Evolutionary conservation across 1,140 invertebrate genomes (phyloP).

Genomic region (Drosophila pruinosa): DNA sequence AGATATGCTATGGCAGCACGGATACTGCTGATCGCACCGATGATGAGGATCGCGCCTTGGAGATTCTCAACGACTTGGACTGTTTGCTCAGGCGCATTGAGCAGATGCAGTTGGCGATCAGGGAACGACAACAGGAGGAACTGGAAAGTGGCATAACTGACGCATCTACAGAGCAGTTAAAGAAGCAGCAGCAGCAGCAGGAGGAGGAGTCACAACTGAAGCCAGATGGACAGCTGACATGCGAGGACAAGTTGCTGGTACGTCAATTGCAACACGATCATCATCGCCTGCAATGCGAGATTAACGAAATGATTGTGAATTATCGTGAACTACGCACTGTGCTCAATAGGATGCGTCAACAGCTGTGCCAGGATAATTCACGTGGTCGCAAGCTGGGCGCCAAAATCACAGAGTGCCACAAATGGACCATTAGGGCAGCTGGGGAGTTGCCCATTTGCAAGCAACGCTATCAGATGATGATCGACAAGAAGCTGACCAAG

Average conservation of each 20-base stretch:
- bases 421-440: constrained; percentile 12
- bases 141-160: not conserved
- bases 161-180: not conserved
- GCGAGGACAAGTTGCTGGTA: constrained; percentile 21
- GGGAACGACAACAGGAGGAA: not conserved
- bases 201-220: not conserved
- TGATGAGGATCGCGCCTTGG: constrained; percentile 14
- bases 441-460: constrained; percentile 30
- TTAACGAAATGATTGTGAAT: constrained; percentile 35
- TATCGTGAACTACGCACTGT: constrained; percentile 1
- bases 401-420: rapidly evolving
- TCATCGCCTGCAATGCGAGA: constrained; percentile 31
- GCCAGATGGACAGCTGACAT: not conserved
- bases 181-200: not conserved
- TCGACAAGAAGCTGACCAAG: constrained; percentile 26
- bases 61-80: constrained; percentile 27
- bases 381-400: not conserved
- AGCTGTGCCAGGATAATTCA: not conserved
- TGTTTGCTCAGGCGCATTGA: constrained; percentile 49
- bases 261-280: constrained; percentile 34
- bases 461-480: not conserved
- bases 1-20: not conserved
- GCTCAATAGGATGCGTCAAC: not conserved
- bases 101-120: constrained; percentile 46
- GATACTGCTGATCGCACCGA: constrained; percentile 22